Conservation (phyloP, 2,888 invertebrate species). For the Periphyllus acericola region DNA sequence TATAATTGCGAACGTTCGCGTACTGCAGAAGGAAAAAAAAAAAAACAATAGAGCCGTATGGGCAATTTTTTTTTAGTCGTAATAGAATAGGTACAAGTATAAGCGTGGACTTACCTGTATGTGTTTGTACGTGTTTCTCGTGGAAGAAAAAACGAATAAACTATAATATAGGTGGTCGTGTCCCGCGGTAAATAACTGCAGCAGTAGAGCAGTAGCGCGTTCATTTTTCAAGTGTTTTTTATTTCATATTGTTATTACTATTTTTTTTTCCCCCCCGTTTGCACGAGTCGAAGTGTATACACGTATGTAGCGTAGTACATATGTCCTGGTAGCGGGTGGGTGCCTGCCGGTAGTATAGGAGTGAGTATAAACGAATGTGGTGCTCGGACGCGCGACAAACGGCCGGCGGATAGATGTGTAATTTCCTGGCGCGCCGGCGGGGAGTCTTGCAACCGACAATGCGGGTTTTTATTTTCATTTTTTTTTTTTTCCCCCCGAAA, state of each 20-base stretch:
- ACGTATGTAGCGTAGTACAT: neutral
- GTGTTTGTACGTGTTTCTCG: neutral
- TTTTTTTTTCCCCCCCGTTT: neutral
- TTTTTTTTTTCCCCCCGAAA: neutral
- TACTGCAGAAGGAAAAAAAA: neutral
- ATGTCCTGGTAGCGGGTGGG: neutral
- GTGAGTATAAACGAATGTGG: neutral
- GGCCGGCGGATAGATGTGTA: slow-evolving; percentile 31
- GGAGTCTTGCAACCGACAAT: slow-evolving; percentile 45
- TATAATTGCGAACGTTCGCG: neutral
- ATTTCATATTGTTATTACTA: neutral
- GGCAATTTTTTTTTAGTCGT: neutral
- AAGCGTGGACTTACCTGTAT: neutral
- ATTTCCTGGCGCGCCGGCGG: slow-evolving; percentile 50
- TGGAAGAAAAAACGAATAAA: neutral
- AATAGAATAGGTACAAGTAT: no score
- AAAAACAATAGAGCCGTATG: slow-evolving; percentile 13
- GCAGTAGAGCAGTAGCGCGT: neutral
- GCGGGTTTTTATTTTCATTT: slow-evolving; percentile 46
- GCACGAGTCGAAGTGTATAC: neutral
- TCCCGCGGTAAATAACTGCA: neutral
- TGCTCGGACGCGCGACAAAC: neutral
- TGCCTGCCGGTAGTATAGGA: neutral
- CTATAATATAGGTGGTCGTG: neutral
- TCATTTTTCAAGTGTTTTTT: neutral